Conservation (phyloP, 2,113 vertebrate species). For the Atrichornis clamosus region DNA sequence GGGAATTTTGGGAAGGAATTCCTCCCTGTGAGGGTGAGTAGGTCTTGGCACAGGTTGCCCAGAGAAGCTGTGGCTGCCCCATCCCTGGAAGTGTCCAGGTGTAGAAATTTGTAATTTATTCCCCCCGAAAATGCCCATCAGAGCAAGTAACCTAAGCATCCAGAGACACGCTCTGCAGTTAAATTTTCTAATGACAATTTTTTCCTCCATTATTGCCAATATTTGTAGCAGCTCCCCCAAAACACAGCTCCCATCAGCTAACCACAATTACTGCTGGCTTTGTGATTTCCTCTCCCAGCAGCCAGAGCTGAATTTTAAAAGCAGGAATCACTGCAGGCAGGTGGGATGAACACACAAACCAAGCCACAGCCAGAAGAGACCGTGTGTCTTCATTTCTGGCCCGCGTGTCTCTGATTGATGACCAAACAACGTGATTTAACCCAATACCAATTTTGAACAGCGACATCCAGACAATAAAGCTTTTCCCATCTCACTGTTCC, state of each 20-base stretch:
- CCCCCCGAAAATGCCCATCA: background rate
- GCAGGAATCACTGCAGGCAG: background rate
- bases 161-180: background rate
- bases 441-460: background rate
- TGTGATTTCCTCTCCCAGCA: background rate
- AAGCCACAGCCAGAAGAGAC: background rate
- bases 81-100: background rate
- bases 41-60: background rate
- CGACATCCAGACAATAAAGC: background rate
- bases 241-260: background rate
- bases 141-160: background rate
- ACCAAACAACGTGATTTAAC: background rate
- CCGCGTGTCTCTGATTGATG: fast-evolving
- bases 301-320: background rate
- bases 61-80: background rate
- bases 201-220: background rate
- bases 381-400: background rate
- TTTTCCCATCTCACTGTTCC: background rate
- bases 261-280: background rate
- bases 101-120: background rate
- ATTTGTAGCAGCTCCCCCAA: background rate
- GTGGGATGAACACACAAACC: background rate
- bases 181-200: background rate
- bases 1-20: background rate
- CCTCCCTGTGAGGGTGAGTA: fast-evolving